These are phyloP conservation scores for Pempheris klunzingeri DNA, from an alignment of 2,797 vertebrate genomes.

Conservation along the genomic window DNA sequence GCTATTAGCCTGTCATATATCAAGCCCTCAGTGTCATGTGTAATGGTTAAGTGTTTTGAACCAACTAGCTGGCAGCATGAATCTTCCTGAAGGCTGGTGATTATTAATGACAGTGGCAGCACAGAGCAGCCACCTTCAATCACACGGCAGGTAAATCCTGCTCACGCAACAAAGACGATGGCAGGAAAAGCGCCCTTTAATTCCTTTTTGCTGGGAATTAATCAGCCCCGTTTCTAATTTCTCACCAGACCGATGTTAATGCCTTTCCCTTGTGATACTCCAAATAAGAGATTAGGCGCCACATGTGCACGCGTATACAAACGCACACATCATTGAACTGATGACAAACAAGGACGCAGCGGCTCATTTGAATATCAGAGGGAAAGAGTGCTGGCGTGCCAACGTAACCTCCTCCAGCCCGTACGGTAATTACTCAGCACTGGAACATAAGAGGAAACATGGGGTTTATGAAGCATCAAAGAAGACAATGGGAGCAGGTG, in stretches of 20 bases:
- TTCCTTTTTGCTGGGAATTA: constrained; percentile 69
- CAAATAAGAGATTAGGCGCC: constrained; percentile 62
- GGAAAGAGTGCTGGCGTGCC: constrained; percentile 31
- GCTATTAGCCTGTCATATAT: constrained; percentile 66
- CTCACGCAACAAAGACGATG: constrained; percentile 54
- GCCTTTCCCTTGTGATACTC: constrained; percentile 56
- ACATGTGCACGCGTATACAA: neutral
- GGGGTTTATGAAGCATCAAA: constrained; percentile 28
- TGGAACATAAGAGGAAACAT: constrained; percentile 41
- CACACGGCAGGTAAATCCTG: constrained; percentile 67
- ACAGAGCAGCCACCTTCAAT: constrained; percentile 74
- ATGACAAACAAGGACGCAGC: constrained; percentile 61
- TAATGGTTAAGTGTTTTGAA: constrained; percentile 75
- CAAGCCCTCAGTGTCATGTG: constrained; percentile 66
- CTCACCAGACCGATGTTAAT: constrained; percentile 53
- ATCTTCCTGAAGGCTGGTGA: constrained; percentile 74
- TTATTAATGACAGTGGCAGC: constrained; percentile 77
- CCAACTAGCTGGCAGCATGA: constrained; percentile 68
- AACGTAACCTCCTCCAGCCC: constrained; percentile 59
- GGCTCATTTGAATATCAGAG: constrained; percentile 73
- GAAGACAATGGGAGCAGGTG: constrained; percentile 38
- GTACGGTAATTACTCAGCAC: constrained; percentile 60
- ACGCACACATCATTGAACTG: constrained; percentile 30
- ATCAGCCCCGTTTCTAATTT: constrained; percentile 70
- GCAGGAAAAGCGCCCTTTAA: constrained; percentile 62